These are phyloP conservation scores for Upupa epops DNA, from an alignment of 2,113 vertebrate species.

Conservation along the genomic window DNA sequence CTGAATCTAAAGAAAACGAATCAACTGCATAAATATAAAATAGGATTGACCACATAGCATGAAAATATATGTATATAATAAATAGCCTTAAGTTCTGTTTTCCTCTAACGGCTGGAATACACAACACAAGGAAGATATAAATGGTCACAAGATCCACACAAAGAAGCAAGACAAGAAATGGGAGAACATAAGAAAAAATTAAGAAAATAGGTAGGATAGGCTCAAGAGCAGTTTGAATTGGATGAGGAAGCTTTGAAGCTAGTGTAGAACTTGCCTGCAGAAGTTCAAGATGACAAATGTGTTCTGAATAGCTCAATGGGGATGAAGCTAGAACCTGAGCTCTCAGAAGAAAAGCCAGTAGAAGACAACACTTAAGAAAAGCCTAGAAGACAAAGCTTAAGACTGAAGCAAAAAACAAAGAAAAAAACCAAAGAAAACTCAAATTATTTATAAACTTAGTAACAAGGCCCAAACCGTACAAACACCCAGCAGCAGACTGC, in stretches of 20 bases:
- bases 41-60: neutral
- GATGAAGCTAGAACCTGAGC: neutral
- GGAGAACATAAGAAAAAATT: neutral
- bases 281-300: neutral
- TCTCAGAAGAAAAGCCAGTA: neutral
- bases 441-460: neutral
- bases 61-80: neutral
- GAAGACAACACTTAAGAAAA: too few species aligned
- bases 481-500: neutral
- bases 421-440: neutral
- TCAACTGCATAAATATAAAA: neutral
- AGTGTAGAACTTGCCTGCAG: neutral
- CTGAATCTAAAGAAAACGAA: neutral
- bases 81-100: neutral
- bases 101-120: neutral
- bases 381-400: neutral
- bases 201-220: slow-evolving; percentile 10
- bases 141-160: neutral
- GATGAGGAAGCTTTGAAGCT: neutral
- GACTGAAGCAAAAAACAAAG: neutral
- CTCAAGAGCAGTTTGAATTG: slow-evolving; percentile 7
- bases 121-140: neutral
- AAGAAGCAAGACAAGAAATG: neutral
- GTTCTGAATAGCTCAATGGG: neutral
- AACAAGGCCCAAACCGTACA: neutral